phyloP scores from a whole-genome alignment of 2,888 invertebrate species.

The Halocaridina rubra region DNA sequence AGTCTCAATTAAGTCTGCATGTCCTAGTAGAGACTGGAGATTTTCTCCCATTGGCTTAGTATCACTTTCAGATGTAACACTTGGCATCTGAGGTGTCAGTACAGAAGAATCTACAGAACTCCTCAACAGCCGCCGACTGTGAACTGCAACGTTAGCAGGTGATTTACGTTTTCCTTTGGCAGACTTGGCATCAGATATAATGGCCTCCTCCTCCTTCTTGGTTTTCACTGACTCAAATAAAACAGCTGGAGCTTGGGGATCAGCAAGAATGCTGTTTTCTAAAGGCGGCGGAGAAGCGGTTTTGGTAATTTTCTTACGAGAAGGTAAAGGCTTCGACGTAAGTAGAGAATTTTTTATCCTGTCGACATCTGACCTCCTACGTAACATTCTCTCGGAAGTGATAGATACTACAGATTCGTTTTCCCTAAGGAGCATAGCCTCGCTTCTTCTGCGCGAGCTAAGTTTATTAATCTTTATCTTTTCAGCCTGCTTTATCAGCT shows the following conservation, averaged over 20 bases:
- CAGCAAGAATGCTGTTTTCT: not conserved
- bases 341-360: constrained; percentile 3
- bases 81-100: too few species aligned
- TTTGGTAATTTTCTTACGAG: not conserved
- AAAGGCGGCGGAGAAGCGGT: not conserved
- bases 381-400: constrained; percentile 9
- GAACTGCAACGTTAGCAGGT: too few species aligned
- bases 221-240: not conserved
- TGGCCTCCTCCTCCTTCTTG: not conserved
- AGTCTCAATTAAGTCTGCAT: too few species aligned
- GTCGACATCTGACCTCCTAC: constrained; percentile 28
- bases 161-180: not conserved
- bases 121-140: too few species aligned
- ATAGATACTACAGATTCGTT: not conserved
- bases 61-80: too few species aligned
- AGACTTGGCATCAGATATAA: not conserved
- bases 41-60: too few species aligned
- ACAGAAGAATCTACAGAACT: too few species aligned
- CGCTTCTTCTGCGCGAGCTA: not conserved
- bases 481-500: not conserved
- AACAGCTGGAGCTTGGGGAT: too few species aligned
- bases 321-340: too few species aligned
- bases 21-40: too few species aligned
- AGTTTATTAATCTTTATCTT: not conserved
- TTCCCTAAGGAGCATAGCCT: not conserved